phyloP scores from a whole-genome alignment of 2,797 vertebrate species.

The Acipenser ruthenus region DNA sequence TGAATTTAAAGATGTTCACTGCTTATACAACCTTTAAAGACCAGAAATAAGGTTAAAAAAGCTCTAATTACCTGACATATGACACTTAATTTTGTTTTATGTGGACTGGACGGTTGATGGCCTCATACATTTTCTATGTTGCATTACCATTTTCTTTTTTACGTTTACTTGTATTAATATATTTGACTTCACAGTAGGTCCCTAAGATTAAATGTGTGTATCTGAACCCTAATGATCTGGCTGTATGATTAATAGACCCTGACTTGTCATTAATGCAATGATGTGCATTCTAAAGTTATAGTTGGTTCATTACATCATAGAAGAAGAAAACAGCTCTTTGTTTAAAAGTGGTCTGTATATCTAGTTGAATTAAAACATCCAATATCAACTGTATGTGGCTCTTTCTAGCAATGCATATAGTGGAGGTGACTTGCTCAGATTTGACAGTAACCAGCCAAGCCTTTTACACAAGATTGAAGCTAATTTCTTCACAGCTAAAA shows the following conservation, averaged over 20 bases:
- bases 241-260: not conserved
- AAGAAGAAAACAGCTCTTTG: too few relatives aligned
- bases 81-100: slow-evolving; percentile 7
- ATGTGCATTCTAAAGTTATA: too few relatives aligned
- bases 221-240: not conserved
- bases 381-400: too few relatives aligned
- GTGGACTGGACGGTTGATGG: slow-evolving; percentile 27
- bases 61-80: too few relatives aligned
- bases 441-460: too few relatives aligned
- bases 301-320: too few relatives aligned
- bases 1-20: slow-evolving; percentile 4
- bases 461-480: too few relatives aligned
- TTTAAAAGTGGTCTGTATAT: too few relatives aligned
- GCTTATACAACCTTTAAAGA: slow-evolving; percentile 21
- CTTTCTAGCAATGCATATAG: too few relatives aligned
- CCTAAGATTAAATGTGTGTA: not conserved
- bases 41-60: slow-evolving; percentile 12
- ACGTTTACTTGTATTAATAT: slow-evolving; percentile 31
- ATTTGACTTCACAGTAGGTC: not conserved
- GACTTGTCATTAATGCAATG: not conserved
- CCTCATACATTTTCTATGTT: slow-evolving; percentile 39
- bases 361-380: too few relatives aligned
- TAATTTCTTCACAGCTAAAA: too few relatives aligned
- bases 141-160: slow-evolving; percentile 33
- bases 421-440: too few relatives aligned